These are phyloP conservation scores for Choristoneura rosaceana DNA, from an alignment of 2,888 invertebrate species.

Conservation along the genomic window DNA sequence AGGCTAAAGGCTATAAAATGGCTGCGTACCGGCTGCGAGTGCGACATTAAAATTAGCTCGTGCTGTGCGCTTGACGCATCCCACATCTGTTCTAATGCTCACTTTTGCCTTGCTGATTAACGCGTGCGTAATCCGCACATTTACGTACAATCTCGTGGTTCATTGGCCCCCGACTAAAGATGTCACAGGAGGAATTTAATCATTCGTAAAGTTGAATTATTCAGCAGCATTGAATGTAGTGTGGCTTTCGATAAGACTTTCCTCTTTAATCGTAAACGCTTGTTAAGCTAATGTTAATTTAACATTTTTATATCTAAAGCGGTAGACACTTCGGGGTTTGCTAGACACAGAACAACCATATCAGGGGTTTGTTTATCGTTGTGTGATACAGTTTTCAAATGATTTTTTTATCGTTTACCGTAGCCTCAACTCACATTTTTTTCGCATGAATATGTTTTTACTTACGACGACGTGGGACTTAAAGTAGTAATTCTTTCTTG, in stretches of 20 bases:
- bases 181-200: background rate
- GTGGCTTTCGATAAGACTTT: too few species aligned
- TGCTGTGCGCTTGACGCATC: conserved; percentile 18
- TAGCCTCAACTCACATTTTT: too few species aligned
- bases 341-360: too few species aligned
- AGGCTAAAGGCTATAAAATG: conserved; percentile 26
- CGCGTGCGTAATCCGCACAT: conserved; percentile 13
- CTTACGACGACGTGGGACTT: too few species aligned
- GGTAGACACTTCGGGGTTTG: too few species aligned
- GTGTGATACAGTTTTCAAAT: background rate
- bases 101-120: conserved; percentile 26
- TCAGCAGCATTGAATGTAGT: too few species aligned
- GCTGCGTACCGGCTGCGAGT: conserved; percentile 15
- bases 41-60: conserved; percentile 37
- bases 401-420: background rate
- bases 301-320: too few species aligned
- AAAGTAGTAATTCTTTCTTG: too few species aligned
- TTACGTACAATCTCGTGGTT: conserved; percentile 6
- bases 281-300: too few species aligned
- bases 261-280: too few species aligned
- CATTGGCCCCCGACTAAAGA: conserved; percentile 11
- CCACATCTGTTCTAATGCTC: conserved; percentile 28
- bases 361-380: too few species aligned
- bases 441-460: too few species aligned
- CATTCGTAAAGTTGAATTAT: background rate